A percentile compares a stretch with the other conserved stretches of the same genome.
These are phyloP conservation scores for Emys orbicularis DNA, from an alignment of 2,797 vertebrate species.

Conservation along the genomic window DNA sequence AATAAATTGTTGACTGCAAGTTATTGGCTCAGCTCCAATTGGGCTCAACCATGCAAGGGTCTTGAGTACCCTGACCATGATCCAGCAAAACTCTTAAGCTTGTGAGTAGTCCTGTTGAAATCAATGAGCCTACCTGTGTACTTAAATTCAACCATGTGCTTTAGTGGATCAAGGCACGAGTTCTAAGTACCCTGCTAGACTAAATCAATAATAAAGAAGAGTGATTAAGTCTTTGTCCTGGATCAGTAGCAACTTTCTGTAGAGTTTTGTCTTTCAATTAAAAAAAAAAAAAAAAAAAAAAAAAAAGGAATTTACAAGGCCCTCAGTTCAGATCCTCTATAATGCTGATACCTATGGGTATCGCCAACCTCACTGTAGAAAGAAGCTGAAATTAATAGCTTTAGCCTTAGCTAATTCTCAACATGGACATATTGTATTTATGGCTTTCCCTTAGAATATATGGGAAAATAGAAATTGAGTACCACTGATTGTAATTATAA, in stretches of 20 bases:
- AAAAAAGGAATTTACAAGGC: background rate
- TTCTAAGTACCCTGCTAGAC: background rate
- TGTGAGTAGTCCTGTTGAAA: background rate
- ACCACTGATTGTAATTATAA: background rate
- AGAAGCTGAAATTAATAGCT: background rate
- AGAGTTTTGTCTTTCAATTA: background rate
- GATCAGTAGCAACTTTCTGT: background rate
- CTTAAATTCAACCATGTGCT: background rate
- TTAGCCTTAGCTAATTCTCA: background rate
- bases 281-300: background rate
- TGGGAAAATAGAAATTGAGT: background rate
- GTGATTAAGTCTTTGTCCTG: background rate
- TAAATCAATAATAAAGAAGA: background rate
- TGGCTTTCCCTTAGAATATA: background rate
- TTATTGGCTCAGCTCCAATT: background rate
- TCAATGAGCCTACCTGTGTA: background rate
- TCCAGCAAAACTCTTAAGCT: background rate
- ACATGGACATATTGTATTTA: background rate
- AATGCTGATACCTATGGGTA: background rate
- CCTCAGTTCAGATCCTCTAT: background rate
- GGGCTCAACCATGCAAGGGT: background rate
- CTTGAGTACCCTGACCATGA: fast-evolving
- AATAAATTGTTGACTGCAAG: background rate
- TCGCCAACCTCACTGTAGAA: background rate
- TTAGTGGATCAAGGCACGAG: background rate